Evolutionary conservation across 1,140 invertebrate genomes (phyloP).

Genomic region (Linepithema humile): DNA sequence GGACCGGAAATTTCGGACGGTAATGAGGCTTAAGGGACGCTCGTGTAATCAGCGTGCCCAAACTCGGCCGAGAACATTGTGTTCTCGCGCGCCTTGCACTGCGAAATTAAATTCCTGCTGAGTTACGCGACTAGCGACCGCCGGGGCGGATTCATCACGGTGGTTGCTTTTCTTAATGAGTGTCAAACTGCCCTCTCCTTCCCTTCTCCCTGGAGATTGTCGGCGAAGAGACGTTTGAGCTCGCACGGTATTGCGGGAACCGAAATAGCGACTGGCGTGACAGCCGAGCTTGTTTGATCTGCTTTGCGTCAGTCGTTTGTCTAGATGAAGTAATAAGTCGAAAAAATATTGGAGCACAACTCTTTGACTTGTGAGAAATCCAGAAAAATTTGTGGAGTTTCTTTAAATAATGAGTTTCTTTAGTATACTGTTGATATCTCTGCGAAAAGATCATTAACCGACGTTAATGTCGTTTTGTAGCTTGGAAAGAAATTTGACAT

Average conservation of each 20-base stretch:
- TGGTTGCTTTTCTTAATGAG: constrained; percentile 64
- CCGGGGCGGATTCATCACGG: constrained; percentile 38
- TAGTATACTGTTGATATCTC: background rate
- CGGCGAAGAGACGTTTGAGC: constrained; percentile 16
- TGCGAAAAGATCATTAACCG: background rate
- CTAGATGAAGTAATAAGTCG: background rate
- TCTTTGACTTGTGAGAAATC: background rate
- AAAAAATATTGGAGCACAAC: background rate
- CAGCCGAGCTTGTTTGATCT: constrained; percentile 32
- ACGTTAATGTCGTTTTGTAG: background rate
- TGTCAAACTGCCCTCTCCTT: constrained; percentile 52
- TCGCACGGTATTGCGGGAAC: background rate
- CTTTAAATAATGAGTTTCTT: too few species aligned
- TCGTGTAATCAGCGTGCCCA: constrained; percentile 51
- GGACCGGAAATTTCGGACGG: constrained; percentile 56
- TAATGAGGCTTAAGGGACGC: constrained; percentile 59
- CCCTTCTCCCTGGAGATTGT: background rate
- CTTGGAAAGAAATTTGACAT: background rate
- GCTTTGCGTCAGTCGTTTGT: constrained; percentile 21
- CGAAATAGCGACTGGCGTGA: constrained; percentile 9
- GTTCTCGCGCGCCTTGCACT: background rate
- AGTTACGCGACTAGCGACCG: constrained; percentile 33
- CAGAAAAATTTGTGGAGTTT: background rate
- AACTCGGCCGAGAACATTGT: constrained; percentile 44
- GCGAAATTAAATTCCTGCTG: constrained; percentile 64